Evolutionary conservation across 2,113 vertebrate genomes (phyloP), one percentile per base, ranked within the genome.

Genomic region (Urocolius indicus): DNA sequence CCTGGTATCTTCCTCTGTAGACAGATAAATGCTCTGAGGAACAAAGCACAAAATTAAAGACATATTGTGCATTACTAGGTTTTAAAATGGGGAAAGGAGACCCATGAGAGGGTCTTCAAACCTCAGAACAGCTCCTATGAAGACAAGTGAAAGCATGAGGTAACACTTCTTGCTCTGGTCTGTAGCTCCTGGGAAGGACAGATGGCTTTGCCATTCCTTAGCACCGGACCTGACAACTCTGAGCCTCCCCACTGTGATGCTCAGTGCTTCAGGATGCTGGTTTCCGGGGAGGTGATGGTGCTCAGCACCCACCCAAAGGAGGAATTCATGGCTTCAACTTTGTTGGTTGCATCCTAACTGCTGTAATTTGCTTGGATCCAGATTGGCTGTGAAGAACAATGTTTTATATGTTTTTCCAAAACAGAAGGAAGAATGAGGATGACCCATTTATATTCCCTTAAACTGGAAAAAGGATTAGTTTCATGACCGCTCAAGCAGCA

Each of bases 161-260:
- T 32, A 92, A 81, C 1, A 1, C 13, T 38, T 61, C 36, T 84
- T 45, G 36, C 74, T n/a, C n/a, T n/a, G n/a, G n/a, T n/a, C n/a
- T 82, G 36, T 45, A 74, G 69, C 18, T 90, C 43, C 43, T 32
- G 16, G 51, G 26, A 65, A 65, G 57, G 46, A 63, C 71, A 75
- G 23, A 38, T 0, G 9, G 27, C 30, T 85, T 61, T 66, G 29
- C 48, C 5, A 6, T 29, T 23, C 67, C 32, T 74, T 2, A 0
- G 9, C 3, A 3, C 6, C 5, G 18, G 10, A 84, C 36, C 16
- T 65, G 45, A 55, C 32, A 0, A 1, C 13, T 8, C 19, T 0
- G 0, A 84, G 36, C 26, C 17, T 59, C 36, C 23, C 21, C 9
- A 9, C 0, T 49, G 30, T 38, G 54, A 48, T 68, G 22, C 13